Percentiles rank a stretch among this genome's conserved stretches.
phyloP scores from a whole-genome alignment of 1,140 invertebrate species.

The Tribolium madens region DNA sequence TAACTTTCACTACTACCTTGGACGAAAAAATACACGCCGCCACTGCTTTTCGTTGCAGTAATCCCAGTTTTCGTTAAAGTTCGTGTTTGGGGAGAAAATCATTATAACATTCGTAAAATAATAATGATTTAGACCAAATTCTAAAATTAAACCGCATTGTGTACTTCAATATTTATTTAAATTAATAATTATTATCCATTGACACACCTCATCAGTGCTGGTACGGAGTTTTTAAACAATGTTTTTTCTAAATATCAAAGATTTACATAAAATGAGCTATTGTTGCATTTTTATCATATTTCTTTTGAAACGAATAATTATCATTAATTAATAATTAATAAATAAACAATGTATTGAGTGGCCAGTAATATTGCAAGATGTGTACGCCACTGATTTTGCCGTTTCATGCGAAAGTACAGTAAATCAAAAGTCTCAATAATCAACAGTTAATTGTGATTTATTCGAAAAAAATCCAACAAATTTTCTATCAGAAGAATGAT shows the following conservation, averaged over 20 bases:
- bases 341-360: neutral
- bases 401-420: constrained; percentile 19
- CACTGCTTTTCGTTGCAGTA: neutral
- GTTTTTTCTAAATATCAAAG: neutral
- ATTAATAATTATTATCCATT: neutral
- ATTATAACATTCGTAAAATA: constrained; percentile 11
- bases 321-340: no score
- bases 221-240: neutral
- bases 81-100: neutral
- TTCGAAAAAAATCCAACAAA: neutral
- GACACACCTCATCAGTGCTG: neutral
- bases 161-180: constrained; percentile 2
- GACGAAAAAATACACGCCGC: neutral
- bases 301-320: no score
- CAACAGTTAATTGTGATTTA: constrained; percentile 1
- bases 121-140: neutral
- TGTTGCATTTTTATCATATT: neutral
- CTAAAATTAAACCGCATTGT: constrained; percentile 8
- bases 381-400: constrained; percentile 24
- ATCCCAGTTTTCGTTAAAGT: neutral
- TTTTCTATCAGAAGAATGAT: neutral
- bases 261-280: neutral
- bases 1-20: neutral
- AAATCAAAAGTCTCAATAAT: constrained; percentile 7
- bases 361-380: neutral